Base-by-base conservation (phyloP, 2,113 vertebrate genomes). In the Tragulus kanchil region DNA sequence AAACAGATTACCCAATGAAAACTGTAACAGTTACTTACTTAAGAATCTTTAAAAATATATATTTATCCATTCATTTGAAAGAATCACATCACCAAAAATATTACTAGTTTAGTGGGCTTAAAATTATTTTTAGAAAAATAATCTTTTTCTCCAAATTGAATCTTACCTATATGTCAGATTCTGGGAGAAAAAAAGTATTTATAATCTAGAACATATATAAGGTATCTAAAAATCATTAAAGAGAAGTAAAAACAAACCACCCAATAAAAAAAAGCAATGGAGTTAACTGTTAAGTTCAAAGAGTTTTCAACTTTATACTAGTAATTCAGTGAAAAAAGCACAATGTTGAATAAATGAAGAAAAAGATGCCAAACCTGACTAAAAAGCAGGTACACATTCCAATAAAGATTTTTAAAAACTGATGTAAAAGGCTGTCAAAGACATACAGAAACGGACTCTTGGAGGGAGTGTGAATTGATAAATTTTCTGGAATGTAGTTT, bases 41-140 rank as follows among this genome's bases (percentile, higher is more conserved):
- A 52, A 9, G 4, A 81, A 67, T 73, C 42, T 84, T 93, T 96
- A 19, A 48, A 31, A 85, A 75, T 50, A 36, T 36, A 36, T 0
- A 36, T 50, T 11, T 62, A 62, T 15, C 7, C 21, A 73, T 73
- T 45, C 36, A 73, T 42, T 50, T 75, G 42, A 92, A 85, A 93
- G 16, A 93, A 71, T 71, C 14, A 78, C 26, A 50, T 3, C 21
- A 54, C 36, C 19, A 73, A 91, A 88, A 90, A 54, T 48, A 67
- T 6, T 65, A 50, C 13, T 48, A 21, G 17, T 14, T 31, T 12
- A 67, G 36, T 64, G 25, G 9, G 42, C 69, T 62, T 90, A 75
- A 75, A 78, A 17, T 86, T 81, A 71, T 42, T 90, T 93, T 81
- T 58, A 73, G 36, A 50, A 73, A 94, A 96, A 86, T 64, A 36